A percentile compares a stretch with the other conserved stretches of the same genome.
Conservation (phyloP, 2,888 invertebrate genomes). For the Clostera curtula region DNA sequence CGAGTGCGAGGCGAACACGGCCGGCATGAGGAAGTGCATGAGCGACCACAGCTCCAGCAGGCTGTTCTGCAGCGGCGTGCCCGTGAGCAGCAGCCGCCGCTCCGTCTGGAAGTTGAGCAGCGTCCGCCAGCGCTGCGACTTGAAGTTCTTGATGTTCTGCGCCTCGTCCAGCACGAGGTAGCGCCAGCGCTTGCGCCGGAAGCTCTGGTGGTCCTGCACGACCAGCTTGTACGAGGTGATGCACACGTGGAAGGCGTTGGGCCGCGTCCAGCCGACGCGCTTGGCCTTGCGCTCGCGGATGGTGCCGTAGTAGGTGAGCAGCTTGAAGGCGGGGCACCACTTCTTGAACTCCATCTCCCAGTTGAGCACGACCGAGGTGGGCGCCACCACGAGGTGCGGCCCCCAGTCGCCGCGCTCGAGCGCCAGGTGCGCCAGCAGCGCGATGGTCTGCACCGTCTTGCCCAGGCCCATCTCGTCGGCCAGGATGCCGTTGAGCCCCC, state of each 20-base stretch:
- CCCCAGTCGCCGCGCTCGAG: constrained; percentile 97
- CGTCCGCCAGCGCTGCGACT: constrained; percentile 98
- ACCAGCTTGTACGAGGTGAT: constrained; percentile 98
- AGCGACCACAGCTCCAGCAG: constrained; percentile 98
- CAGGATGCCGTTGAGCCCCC: constrained; percentile 95
- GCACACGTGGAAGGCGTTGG: constrained; percentile 98
- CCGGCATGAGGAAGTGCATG: constrained; percentile 99
- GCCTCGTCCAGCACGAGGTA: constrained; percentile 98
- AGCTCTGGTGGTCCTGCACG: constrained; percentile 98
- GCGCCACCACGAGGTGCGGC: constrained; percentile 98
- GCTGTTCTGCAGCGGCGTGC: constrained; percentile 96
- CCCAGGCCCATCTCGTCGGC: constrained; percentile 98
- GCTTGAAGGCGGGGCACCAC: constrained; percentile 99
- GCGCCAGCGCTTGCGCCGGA: constrained; percentile 98
- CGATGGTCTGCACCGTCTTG: constrained; percentile 98
- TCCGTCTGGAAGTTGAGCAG: constrained; percentile 95
- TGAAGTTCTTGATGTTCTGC: constrained; percentile 99
- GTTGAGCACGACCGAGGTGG: constrained; percentile 99
- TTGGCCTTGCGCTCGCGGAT: constrained; percentile 96
- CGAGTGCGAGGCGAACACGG: constrained; percentile 95
- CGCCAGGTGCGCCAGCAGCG: constrained; percentile 94
- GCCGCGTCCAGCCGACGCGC: constrained; percentile 97
- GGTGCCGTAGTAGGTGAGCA: constrained; percentile 97
- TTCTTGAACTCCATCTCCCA: constrained; percentile 99
- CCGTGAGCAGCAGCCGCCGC: constrained; percentile 91